Base-by-base conservation (phyloP, 2,888 invertebrate species). In the Rotaria magnacalcarata region DNA sequence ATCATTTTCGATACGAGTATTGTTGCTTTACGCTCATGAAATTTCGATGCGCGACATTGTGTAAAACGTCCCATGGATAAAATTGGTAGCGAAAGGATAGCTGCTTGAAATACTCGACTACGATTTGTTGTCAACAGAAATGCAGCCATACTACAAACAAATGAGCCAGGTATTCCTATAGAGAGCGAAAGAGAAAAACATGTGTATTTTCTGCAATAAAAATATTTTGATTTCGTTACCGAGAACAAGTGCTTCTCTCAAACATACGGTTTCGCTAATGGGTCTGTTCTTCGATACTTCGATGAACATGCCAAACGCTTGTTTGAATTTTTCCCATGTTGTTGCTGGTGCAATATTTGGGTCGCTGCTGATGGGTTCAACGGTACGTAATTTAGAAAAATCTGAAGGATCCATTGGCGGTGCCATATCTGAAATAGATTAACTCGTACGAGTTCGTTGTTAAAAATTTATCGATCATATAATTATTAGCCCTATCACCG, bases 61-160 rank as follows among this genome's bases (percentile, higher is more conserved):
- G 41, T 41, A 75, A 75, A 75, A 43, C 75, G 75, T 43, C 43
- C 47, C 41, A 75, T 43, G 0, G 47, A 24, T 43, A 75, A 24
- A 43, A 75, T 5, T 47, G 75, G 75, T 24, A 75, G 47, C 1
- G 75, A 75, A 14, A 75, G 24, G 0, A 75, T 43, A 41, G 75
- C 41, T 24, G 47, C 47, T 75, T 75, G 75, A 41, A 75, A 43
- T 11, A 75, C 75, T 24, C 75, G 75, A 43, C 11, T 16, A 75
- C 75, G 75, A 75, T 75, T 75, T 41, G 75, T 75, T 47, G 75
- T 75, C 11, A 75, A 47, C 3, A 75, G 47, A 75, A 75, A 75
- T 47, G 75, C 47, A 24, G 75, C 75, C 47, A 75, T 43, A 47
- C 75, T 21, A n/a, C 75, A 75, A 2, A 75, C 24, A n/a, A 75